phyloP scores from a whole-genome alignment of 2,888 invertebrate species.

The Pyrrhia umbra region DNA sequence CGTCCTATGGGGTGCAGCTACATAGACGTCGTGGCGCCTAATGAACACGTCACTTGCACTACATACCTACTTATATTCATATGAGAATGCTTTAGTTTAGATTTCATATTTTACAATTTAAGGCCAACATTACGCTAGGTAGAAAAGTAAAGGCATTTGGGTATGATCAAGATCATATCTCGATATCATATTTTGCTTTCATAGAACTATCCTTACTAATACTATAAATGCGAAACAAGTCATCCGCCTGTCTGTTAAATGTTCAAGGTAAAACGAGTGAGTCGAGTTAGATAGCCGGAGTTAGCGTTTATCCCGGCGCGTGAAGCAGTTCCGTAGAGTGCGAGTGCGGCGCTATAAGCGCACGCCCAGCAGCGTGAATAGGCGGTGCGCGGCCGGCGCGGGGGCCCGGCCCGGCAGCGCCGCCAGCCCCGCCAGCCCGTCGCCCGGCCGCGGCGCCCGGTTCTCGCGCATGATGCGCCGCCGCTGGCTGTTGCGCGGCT shows the following conservation, averaged over 20 bases:
- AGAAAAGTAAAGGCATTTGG: conserved; percentile 15
- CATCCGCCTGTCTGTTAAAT: background rate
- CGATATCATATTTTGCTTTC: conserved; percentile 20
- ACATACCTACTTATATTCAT: too few species aligned
- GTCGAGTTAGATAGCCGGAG: too few species aligned
- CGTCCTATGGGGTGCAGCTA: too few species aligned
- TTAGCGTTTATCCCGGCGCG: too few species aligned
- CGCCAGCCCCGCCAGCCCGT: background rate
- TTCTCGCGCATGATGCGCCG: conserved; percentile 62
- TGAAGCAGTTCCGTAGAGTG: too few species aligned
- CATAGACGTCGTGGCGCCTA: too few species aligned
- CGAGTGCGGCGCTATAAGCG: background rate
- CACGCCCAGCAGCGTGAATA: background rate
- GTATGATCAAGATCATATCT: conserved; percentile 23
- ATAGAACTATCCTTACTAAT: conserved; percentile 2
- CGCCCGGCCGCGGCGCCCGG: conserved; percentile 29
- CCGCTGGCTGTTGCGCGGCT: conserved; percentile 21
- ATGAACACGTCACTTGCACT: too few species aligned
- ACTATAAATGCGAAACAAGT: background rate
- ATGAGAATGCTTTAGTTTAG: too few species aligned
- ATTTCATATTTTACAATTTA: conserved; percentile 7
- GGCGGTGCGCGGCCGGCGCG: background rate
- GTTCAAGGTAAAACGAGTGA: background rate
- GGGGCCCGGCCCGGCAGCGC: background rate
- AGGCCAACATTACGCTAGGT: conserved; percentile 14